A percentile compares a stretch with the other conserved stretches of the same genome.
Conservation (phyloP, 2,888 invertebrate genomes). For the Orchesellides sinensis region DNA sequence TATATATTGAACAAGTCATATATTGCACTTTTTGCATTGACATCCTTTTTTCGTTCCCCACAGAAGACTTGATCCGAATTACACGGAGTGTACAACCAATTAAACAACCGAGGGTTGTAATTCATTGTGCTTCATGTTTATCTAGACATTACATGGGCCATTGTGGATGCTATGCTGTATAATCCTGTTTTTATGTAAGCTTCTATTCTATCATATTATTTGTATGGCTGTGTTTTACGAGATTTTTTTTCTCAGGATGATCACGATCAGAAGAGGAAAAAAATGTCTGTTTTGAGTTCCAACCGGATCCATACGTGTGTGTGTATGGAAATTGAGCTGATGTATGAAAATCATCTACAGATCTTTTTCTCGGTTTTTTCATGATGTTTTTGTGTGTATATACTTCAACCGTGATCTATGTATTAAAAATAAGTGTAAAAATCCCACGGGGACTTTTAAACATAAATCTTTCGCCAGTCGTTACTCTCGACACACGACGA, state of each 20-base stretch:
- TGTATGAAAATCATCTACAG: constrained; percentile 6
- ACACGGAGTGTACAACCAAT: constrained; percentile 9
- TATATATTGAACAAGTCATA: constrained; percentile 33
- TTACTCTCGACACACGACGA: constrained; percentile 40
- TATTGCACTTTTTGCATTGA: constrained; percentile 31
- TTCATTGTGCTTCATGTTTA: not conserved
- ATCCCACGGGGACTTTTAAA: constrained; percentile 44
- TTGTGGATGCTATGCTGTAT: too few species aligned
- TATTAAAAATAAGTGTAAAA: constrained; percentile 18
- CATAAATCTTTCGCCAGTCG: constrained; percentile 44
- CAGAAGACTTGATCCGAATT: not conserved
- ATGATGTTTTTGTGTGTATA: not conserved
- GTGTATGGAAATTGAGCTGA: not conserved
- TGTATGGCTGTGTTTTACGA: too few species aligned
- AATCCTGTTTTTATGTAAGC: not conserved
- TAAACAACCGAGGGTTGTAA: not conserved
- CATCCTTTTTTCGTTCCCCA: constrained; percentile 25
- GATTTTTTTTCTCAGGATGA: not conserved
- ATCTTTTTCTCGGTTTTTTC: not conserved
- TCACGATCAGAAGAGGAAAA: not conserved
- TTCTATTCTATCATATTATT: not conserved
- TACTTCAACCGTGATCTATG: constrained; percentile 10
- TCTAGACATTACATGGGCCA: too few species aligned
- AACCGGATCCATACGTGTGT: not conserved
- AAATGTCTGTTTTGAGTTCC: too few species aligned